These are phyloP conservation scores for Brachyhypopomus occidentalis DNA, from an alignment of 2,113 vertebrate genomes.

Conservation along the genomic window DNA sequence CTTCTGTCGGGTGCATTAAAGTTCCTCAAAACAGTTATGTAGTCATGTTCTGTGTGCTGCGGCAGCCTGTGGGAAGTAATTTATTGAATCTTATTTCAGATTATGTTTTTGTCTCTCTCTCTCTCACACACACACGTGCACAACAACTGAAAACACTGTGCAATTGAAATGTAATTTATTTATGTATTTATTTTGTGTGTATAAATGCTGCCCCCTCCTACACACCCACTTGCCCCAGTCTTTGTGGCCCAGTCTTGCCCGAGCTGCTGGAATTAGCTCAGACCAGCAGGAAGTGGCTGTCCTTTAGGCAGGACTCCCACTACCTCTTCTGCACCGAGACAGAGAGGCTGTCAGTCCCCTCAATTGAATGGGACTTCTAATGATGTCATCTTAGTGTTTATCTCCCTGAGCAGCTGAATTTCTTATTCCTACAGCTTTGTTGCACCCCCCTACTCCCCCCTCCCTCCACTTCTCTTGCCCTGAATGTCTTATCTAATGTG, in stretches of 20 bases:
- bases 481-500: not conserved
- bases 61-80: no score
- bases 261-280: not conserved
- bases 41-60: no score
- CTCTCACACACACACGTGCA: no score
- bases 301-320: not conserved
- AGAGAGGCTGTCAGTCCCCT: conserved; percentile 17
- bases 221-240: not conserved
- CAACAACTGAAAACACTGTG: no score
- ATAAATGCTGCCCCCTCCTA: not conserved
- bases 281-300: conserved; percentile 14
- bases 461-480: not conserved
- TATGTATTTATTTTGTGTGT: no score
- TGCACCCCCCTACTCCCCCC: no score
- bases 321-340: not conserved
- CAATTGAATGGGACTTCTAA: conserved; percentile 24
- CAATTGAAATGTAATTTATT: no score
- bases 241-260: not conserved
- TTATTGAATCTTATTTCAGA: no score
- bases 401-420: conserved; percentile 25
- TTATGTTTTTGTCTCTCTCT: no score
- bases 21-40: no score
- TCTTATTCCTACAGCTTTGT: not conserved
- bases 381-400: conserved; percentile 17
- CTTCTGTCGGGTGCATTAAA: no score